A percentile compares a stretch with the other conserved stretches of the same genome.
phyloP scores from a whole-genome alignment of 2,888 invertebrate genomes.

The Dromius quadrimaculatus region DNA sequence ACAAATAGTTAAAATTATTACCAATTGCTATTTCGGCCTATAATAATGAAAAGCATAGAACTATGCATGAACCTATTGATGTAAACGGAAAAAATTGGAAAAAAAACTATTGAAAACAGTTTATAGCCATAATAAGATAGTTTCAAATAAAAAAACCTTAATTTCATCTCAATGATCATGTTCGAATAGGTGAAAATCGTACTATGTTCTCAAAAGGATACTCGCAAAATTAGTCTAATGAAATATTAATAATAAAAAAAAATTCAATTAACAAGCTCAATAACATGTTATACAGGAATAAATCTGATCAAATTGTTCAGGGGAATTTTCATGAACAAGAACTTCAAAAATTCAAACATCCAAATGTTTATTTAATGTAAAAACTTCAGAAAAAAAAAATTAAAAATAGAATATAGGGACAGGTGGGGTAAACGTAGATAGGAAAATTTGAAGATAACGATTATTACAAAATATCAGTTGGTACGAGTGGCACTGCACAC shows the following conservation, averaged over 20 bases:
- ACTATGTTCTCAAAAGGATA: not conserved
- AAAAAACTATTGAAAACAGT: not conserved
- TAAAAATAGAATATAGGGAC: not conserved
- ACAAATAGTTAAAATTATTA: not conserved
- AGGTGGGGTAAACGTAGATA: not conserved
- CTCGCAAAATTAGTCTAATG: not conserved
- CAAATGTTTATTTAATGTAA: not conserved
- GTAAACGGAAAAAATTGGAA: not conserved
- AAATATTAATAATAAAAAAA: not conserved
- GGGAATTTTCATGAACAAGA: not conserved
- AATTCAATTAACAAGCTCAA: not conserved
- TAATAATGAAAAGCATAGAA: not conserved
- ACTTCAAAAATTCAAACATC: conserved; percentile 1
- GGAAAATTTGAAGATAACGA: not conserved
- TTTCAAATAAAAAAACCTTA: not conserved
- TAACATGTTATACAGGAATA: not conserved
- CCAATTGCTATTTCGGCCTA: not conserved
- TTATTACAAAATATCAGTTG: not conserved
- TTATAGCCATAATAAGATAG: not conserved
- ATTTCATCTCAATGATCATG: not conserved
- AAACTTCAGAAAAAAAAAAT: not conserved
- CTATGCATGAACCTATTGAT: not conserved
- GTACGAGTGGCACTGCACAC: not conserved
- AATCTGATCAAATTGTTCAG: not conserved
- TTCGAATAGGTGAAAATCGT: too few relatives aligned